phyloP scores from a whole-genome alignment of 2,888 invertebrate genomes.

The Nematopogon swammerdamellus region DNA sequence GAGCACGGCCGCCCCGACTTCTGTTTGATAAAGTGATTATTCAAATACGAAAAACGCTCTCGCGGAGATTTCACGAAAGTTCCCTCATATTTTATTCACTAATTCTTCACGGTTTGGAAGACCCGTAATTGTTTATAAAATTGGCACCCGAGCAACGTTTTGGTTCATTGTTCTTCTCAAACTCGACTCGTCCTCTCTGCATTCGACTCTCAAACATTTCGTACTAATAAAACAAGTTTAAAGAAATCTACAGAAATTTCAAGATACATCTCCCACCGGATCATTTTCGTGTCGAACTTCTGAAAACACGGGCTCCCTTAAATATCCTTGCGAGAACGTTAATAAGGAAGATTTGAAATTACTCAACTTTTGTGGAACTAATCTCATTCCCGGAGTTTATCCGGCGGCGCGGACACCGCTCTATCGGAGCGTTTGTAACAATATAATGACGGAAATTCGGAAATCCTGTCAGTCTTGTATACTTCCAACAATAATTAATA shows the following conservation, averaged over 20 bases:
- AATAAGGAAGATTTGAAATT: background rate
- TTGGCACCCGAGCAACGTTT: conserved; percentile 14
- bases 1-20: conserved; percentile 43
- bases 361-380: background rate
- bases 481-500: background rate
- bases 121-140: conserved; percentile 39
- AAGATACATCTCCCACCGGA: too few species aligned
- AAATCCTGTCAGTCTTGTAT: background rate
- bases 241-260: too few species aligned
- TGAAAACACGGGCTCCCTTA: too few species aligned
- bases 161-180: background rate
- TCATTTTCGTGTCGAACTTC: too few species aligned
- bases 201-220: too few species aligned
- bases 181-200: too few species aligned
- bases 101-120: conserved; percentile 42
- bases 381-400: background rate
- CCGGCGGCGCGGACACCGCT: background rate
- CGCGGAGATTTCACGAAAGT: conserved; percentile 41
- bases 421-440: background rate
- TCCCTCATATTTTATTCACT: conserved; percentile 54
- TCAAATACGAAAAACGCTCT: conserved; percentile 55
- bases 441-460: background rate
- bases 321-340: too few species aligned
- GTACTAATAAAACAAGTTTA: too few species aligned
- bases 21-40: conserved; percentile 56